phyloP scores from a whole-genome alignment of 92 coral and sea anemone species.

The Porites cylindrica region DNA sequence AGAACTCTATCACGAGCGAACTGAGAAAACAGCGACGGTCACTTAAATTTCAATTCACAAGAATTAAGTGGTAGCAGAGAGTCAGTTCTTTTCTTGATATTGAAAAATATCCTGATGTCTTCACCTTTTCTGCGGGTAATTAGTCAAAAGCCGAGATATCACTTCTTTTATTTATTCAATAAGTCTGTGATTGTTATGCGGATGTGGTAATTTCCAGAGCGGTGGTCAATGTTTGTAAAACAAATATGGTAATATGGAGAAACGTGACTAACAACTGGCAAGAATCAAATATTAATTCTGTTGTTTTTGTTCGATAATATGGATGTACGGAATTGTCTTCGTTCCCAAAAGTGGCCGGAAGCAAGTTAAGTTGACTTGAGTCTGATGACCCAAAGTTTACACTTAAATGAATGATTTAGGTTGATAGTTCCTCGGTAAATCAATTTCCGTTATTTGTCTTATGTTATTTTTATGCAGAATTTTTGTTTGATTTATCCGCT shows the following conservation, averaged over 20 bases:
- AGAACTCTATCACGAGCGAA: neutral
- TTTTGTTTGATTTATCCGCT: too few species aligned
- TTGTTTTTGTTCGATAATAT: neutral
- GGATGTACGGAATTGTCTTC: neutral
- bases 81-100: neutral
- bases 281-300: constrained; percentile 14
- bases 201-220: neutral
- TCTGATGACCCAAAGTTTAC: too few species aligned
- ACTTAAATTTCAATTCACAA: too few species aligned
- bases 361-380: too few species aligned
- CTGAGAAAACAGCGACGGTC: neutral
- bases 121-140: neutral
- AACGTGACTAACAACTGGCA: neutral
- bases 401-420: too few species aligned
- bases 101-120: neutral
- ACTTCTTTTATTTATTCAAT: neutral
- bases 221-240: constrained; percentile 5
- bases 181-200: constrained; percentile 1
- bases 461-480: too few species aligned
- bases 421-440: too few species aligned
- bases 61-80: neutral
- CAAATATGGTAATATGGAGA: constrained; percentile 1
- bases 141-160: constrained; percentile 6
- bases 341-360: neutral
- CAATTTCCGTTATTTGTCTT: too few species aligned